Conservation (phyloP, 2,888 invertebrate species). For the Ichneumoninae sp. region DNA sequence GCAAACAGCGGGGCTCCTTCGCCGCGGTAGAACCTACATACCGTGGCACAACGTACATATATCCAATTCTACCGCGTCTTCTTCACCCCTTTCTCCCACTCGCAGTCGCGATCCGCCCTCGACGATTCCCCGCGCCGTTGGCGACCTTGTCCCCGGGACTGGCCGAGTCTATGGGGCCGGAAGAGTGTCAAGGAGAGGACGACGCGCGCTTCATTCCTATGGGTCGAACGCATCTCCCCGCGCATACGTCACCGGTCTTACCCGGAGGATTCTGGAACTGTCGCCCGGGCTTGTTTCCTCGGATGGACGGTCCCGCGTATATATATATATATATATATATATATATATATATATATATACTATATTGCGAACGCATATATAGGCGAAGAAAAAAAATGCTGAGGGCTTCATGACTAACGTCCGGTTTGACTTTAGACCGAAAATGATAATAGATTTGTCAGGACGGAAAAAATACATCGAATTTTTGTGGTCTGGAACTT, state of each 20-base stretch:
- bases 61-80: neutral
- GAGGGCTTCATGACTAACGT: too few species aligned
- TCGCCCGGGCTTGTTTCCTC: neutral
- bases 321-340: too few species aligned
- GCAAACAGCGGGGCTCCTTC: neutral
- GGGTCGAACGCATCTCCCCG: constrained; percentile 48
- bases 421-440: neutral
- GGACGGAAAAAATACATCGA: too few species aligned
- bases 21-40: neutral
- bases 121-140: constrained; percentile 47
- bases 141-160: constrained; percentile 61
- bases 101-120: constrained; percentile 12
- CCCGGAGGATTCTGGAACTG: neutral
- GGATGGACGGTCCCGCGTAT: neutral
- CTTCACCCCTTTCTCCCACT: neutral
- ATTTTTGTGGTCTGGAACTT: too few species aligned
- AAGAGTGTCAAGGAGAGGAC: constrained; percentile 61
- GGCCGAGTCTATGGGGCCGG: constrained; percentile 41
- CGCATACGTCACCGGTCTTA: neutral
- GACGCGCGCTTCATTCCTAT: constrained; percentile 55
- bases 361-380: too few species aligned
- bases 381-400: too few species aligned
- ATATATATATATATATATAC: too few species aligned
- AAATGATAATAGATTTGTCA: too few species aligned
- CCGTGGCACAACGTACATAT: neutral